These are phyloP conservation scores for Drosophila nikananu DNA, from an alignment of 1,140 invertebrate species.

Conservation along the genomic window DNA sequence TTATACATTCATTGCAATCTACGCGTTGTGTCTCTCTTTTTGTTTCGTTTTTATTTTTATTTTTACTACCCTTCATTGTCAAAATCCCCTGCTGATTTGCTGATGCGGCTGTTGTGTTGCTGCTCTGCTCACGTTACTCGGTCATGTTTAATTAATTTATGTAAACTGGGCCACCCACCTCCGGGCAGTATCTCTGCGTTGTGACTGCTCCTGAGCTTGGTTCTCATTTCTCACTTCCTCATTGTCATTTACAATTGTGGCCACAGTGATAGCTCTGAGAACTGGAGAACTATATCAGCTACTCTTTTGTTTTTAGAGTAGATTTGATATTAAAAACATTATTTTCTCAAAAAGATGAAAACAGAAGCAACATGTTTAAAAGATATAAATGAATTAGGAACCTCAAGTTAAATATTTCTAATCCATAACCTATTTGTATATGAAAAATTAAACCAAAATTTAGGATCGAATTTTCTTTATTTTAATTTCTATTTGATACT, in stretches of 20 bases:
- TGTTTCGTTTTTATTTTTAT: slow-evolving; percentile 12
- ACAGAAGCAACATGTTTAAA: background rate
- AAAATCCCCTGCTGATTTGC: slow-evolving; percentile 34
- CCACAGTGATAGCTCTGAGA: background rate
- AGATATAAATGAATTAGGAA: background rate
- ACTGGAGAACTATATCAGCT: background rate
- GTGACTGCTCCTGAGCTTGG: slow-evolving; percentile 7
- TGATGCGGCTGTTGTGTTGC: slow-evolving; percentile 21
- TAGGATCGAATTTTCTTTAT: background rate
- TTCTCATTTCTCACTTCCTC: slow-evolving; percentile 27
- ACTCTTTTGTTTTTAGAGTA: background rate
- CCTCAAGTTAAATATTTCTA: background rate
- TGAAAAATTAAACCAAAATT: background rate
- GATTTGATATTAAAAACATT: background rate
- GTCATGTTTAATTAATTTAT: slow-evolving; percentile 80
- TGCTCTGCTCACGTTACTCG: slow-evolving; percentile 69
- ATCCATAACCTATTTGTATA: background rate
- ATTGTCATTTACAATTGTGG: slow-evolving; percentile 15
- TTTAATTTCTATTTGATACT: background rate
- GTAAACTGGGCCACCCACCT: slow-evolving; percentile 60
- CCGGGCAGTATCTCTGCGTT: slow-evolving; percentile 1
- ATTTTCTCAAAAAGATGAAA: background rate
- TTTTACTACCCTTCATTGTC: slow-evolving; percentile 20
- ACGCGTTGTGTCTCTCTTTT: slow-evolving; percentile 1
- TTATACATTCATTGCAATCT: slow-evolving; percentile 29